Percentiles rank a stretch among this genome's conserved stretches.
Conservation (phyloP, 2,113 vertebrate species). For the Siniperca chuatsi region DNA sequence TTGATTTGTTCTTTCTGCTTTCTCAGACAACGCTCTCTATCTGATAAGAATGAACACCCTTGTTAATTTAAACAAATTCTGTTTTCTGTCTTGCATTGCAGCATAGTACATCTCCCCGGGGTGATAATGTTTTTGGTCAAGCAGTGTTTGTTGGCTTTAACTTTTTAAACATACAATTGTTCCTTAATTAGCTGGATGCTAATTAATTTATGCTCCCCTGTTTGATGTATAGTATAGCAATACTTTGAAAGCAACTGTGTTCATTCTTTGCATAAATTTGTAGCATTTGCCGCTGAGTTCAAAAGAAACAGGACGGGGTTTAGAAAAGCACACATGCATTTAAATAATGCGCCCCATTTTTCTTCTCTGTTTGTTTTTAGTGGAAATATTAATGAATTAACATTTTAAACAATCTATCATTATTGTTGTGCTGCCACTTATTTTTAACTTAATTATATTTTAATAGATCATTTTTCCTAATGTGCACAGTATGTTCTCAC, state of each 20-base stretch:
- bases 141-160: constrained; percentile 79
- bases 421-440: constrained; percentile 81
- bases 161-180: constrained; percentile 87
- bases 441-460: constrained; percentile 86
- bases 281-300: constrained; percentile 82
- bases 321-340: constrained; percentile 79
- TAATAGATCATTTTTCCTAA: constrained; percentile 86
- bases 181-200: constrained; percentile 82
- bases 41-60: not conserved
- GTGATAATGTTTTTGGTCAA: constrained; percentile 79
- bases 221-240: constrained; percentile 83
- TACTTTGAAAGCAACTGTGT: constrained; percentile 81
- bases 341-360: constrained; percentile 85
- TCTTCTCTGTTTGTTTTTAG: constrained; percentile 81
- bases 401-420: constrained; percentile 85
- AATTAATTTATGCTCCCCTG: constrained; percentile 82
- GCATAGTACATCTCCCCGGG: constrained; percentile 66
- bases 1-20: constrained; percentile 36
- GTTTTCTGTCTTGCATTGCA: constrained; percentile 56
- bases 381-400: constrained; percentile 83
- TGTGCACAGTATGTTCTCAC: constrained; percentile 70
- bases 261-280: constrained; percentile 81
- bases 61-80: constrained; percentile 67
- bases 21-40: constrained; percentile 18
- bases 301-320: constrained; percentile 81